Base-by-base conservation (phyloP, 2,888 invertebrate species). In the Xestia sexstrigata region DNA sequence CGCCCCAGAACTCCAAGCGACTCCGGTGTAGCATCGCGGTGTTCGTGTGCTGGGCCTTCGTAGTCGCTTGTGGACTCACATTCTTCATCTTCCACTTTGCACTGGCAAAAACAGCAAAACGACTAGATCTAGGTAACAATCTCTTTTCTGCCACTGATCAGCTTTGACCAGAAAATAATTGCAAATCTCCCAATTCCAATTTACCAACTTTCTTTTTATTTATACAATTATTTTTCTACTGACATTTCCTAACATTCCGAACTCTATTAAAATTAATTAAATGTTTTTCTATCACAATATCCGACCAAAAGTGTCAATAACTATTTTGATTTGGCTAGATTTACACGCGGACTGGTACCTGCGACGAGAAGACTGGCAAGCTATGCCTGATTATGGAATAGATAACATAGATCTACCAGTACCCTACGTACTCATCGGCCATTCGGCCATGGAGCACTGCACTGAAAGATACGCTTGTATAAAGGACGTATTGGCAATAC, bases 1-100 rank as follows among this genome's bases (percentile, higher is more conserved):
- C 95, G 55, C 90, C 93, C 58, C 91, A 90, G 83, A 92, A 92
- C 81, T 79, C 92, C 55, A 92, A 91, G 79, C 90, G 92, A 49
- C 91, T 95, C 45, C 95, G 96, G 77, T 96, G 96, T 93, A 95
- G 95, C 89, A 94, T 96, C 69, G 95, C 94, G 2, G 95, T 96
- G 83, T 96, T 94, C 92, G 94, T 95, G 82, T 96, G 96, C 91
- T 96, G 96, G 95, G 92, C 95, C 26, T 88, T 95, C 78, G 84
- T 95, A 55, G 93, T 95, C 35, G 93, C 93, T 63, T 89, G 89
- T n/a, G 93, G 91, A 55, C 92, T 96, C 71, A 91, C 92, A 66
- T 84, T 93, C 90, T 92, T 93, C 91, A 90, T 95, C 83, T 84
- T 94, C 89, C 88, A 91, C 84, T 89, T 91, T 84, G 91, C 91